Conservation (phyloP, 1,140 invertebrate species). For the Aphelinus atriplicis region DNA sequence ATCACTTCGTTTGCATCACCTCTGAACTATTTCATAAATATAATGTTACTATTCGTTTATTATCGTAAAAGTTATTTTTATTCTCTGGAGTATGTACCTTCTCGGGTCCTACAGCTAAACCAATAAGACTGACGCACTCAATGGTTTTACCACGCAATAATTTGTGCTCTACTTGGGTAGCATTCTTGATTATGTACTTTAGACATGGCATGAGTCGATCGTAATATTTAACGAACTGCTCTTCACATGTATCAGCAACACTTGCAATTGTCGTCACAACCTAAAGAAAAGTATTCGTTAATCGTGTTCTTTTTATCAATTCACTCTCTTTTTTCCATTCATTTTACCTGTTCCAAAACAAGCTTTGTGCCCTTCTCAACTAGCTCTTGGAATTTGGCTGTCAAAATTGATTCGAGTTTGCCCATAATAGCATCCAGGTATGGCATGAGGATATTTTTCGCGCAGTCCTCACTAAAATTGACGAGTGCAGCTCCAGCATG, state of each 20-base stretch:
- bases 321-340: background rate
- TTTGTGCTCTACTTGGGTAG: conserved; percentile 86
- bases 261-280: conserved; percentile 97
- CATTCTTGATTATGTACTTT: conserved; percentile 97
- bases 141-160: conserved; percentile 95
- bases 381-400: conserved; percentile 93
- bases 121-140: conserved; percentile 98
- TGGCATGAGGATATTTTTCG: conserved; percentile 89
- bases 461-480: conserved; percentile 99
- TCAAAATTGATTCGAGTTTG: conserved; percentile 91
- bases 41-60: background rate
- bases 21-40: conserved; percentile 74
- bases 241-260: conserved; percentile 97
- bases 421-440: conserved; percentile 92
- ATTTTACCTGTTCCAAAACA: conserved; percentile 89
- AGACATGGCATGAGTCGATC: conserved; percentile 93
- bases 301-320: background rate
- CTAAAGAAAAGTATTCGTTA: conserved; percentile 40
- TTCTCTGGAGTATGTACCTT: conserved; percentile 69
- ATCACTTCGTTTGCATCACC: conserved; percentile 95
- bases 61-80: background rate
- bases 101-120: conserved; percentile 94
- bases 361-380: conserved; percentile 94
- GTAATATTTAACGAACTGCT: conserved; percentile 90
- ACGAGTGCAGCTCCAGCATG: conserved; percentile 95